These are phyloP conservation scores for Temnothorax longispinosus DNA, from an alignment of 1,140 invertebrate genomes.

Conservation along the genomic window DNA sequence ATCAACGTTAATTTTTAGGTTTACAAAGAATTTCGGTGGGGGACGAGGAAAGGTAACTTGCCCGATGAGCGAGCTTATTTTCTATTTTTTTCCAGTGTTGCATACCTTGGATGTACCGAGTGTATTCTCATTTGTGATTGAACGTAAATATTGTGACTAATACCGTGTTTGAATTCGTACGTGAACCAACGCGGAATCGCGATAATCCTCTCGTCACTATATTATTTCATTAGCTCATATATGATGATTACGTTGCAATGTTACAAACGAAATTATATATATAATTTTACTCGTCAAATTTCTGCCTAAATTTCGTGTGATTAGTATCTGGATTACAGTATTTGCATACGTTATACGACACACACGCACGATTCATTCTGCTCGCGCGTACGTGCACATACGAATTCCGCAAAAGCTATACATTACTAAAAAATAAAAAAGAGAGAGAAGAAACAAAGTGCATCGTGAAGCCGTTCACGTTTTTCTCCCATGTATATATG, in stretches of 20 bases:
- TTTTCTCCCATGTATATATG: conserved; percentile 2
- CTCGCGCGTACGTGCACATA: conserved; percentile 39
- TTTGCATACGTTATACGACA: not conserved
- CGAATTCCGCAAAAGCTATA: conserved; percentile 39
- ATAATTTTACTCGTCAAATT: conserved; percentile 15
- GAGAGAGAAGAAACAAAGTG: not conserved
- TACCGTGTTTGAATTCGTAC: conserved; percentile 34
- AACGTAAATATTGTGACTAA: conserved; percentile 38
- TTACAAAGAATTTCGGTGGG: not conserved
- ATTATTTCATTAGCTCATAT: not conserved
- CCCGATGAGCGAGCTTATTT: conserved; percentile 32
- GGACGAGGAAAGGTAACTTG: conserved; percentile 45
- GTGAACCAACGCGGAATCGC: not conserved
- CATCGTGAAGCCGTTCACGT: conserved; percentile 5
- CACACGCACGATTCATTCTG: not conserved
- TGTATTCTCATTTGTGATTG: not conserved
- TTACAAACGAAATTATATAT: not conserved
- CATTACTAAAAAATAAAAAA: conserved; percentile 42
- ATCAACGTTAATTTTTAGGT: conserved; percentile 38
- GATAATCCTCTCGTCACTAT: not conserved
- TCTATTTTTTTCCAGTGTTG: conserved; percentile 51
- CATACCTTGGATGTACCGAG: not conserved
- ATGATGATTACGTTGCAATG: not conserved
- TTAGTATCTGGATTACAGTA: not conserved
- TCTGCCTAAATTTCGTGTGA: not conserved